phyloP scores from a whole-genome alignment of 1,140 invertebrate species.

The Diabrotica undecimpunctata region DNA sequence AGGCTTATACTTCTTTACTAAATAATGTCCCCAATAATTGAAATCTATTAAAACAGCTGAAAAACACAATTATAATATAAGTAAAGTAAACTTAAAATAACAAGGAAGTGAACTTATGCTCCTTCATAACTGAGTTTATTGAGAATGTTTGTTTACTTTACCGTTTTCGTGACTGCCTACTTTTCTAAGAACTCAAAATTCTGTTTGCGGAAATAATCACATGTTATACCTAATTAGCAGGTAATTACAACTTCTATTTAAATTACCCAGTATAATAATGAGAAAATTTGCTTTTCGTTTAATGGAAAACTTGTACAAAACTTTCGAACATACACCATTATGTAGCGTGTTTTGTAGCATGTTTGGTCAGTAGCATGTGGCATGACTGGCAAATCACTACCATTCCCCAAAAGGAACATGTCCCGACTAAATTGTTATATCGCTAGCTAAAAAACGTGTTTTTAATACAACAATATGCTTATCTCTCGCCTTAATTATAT shows the following conservation, averaged over 20 bases:
- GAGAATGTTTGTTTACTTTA: too few relatives aligned
- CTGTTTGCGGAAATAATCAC: too few relatives aligned
- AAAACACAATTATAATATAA: too few relatives aligned
- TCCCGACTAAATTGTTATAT: slow-evolving; percentile 4
- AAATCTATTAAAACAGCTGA: too few relatives aligned
- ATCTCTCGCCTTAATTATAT: slow-evolving; percentile 24
- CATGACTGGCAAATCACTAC: slow-evolving; percentile 9
- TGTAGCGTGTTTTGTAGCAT: background rate
- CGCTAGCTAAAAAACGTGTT: slow-evolving; percentile 4
- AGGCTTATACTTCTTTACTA: too few relatives aligned
- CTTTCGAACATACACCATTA: background rate
- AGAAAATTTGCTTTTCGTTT: background rate
- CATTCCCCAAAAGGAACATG: background rate
- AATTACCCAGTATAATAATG: background rate
- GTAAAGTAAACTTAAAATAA: too few relatives aligned
- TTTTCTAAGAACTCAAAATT: too few relatives aligned
- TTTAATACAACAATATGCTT: slow-evolving; percentile 18
- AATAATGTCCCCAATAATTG: too few relatives aligned
- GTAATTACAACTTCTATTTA: background rate
- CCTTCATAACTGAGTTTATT: too few relatives aligned
- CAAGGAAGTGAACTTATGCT: too few relatives aligned
- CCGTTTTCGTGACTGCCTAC: too few relatives aligned
- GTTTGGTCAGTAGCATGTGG: slow-evolving; percentile 7
- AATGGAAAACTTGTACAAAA: background rate
- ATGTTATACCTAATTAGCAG: too few relatives aligned